Percentiles rank a stretch among this genome's conserved stretches.
Evolutionary conservation across 1,140 invertebrate genomes (phyloP).

Genomic region (Telenomus remus): DNA sequence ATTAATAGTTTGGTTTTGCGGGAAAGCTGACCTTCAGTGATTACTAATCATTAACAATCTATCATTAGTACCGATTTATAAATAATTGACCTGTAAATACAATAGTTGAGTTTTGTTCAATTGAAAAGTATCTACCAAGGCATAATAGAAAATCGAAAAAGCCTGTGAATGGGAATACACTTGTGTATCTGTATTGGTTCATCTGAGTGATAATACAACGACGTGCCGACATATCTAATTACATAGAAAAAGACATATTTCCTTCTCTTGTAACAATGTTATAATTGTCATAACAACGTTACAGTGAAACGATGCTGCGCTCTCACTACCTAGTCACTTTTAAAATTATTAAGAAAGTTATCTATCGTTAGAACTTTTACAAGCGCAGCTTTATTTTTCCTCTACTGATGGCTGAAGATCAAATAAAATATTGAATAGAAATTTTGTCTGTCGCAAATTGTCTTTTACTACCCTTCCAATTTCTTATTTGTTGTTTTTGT

Average conservation of each 20-base stretch:
- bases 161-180: constrained; percentile 25
- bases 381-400: constrained; percentile 65
- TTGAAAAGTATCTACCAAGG: constrained; percentile 42
- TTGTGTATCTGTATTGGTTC: constrained; percentile 20
- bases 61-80: constrained; percentile 30
- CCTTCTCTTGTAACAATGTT: constrained; percentile 59
- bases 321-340: constrained; percentile 72
- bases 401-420: constrained; percentile 65
- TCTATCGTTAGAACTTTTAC: constrained; percentile 61
- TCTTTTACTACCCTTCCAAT: not conserved
- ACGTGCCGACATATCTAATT: constrained; percentile 67
- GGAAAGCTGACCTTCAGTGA: constrained; percentile 55
- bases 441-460: not conserved
- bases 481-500: too few species aligned
- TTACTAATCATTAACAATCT: constrained; percentile 38
- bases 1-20: too few species aligned
- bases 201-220: constrained; percentile 53
- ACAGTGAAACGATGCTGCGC: constrained; percentile 62
- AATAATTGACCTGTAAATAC: constrained; percentile 63
- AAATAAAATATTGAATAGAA: constrained; percentile 71
- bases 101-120: constrained; percentile 54
- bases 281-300: constrained; percentile 58
- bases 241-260: constrained; percentile 53
- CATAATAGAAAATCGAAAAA: constrained; percentile 50
- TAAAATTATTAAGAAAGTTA: constrained; percentile 65